Conservation (phyloP, 2,888 invertebrate species). For the Aspidiotus destructor region DNA sequence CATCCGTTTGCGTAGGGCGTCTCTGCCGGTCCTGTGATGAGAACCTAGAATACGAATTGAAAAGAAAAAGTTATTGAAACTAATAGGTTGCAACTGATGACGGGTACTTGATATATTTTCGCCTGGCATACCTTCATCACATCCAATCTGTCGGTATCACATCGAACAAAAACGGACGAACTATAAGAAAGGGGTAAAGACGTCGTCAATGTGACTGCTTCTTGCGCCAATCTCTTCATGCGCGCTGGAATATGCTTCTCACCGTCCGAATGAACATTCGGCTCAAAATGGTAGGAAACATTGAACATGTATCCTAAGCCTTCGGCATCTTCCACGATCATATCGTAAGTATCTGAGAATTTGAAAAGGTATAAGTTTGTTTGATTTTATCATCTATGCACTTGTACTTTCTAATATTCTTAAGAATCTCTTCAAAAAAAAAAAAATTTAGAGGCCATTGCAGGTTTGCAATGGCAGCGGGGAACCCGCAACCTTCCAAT, state of each 20-base stretch:
- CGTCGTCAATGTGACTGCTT: constrained; percentile 85
- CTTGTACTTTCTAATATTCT: too few relatives aligned
- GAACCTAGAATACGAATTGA: constrained; percentile 49
- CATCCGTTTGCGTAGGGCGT: constrained; percentile 88
- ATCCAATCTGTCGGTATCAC: constrained; percentile 86
- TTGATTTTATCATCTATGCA: too few relatives aligned
- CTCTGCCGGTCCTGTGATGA: constrained; percentile 84
- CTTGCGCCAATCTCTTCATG: constrained; percentile 86
- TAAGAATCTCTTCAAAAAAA: too few relatives aligned
- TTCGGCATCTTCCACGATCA: constrained; percentile 71
- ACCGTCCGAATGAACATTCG: constrained; percentile 73
- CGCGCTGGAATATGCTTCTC: constrained; percentile 77
- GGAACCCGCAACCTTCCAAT: too few relatives aligned
- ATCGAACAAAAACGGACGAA: constrained; percentile 89
- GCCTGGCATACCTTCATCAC: constrained; percentile 69
- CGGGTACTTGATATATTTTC: background rate
- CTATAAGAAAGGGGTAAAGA: constrained; percentile 85
- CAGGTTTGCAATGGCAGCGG: too few relatives aligned
- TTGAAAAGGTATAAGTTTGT: too few relatives aligned
- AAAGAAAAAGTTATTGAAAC: constrained; percentile 7
- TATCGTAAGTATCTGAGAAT: constrained; percentile 72
- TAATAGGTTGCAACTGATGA: constrained; percentile 13
- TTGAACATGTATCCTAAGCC: constrained; percentile 68
- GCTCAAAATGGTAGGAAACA: constrained; percentile 82
- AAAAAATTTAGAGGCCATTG: too few relatives aligned